phyloP scores from a whole-genome alignment of 2,888 invertebrate genomes.

The Bombylius discolor region DNA sequence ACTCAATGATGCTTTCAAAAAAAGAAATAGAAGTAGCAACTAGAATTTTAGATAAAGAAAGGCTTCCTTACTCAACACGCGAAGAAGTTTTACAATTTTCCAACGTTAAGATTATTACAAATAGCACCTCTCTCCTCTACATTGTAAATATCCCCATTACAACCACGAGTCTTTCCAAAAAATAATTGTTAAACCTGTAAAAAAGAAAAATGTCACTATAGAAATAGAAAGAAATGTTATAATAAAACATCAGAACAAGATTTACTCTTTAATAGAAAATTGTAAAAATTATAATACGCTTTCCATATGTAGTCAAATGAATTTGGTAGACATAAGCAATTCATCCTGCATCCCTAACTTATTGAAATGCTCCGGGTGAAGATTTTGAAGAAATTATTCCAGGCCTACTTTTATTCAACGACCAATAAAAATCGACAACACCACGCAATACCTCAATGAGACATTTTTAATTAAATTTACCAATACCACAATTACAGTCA shows the following conservation, averaged over 20 bases:
- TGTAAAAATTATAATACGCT: constrained; percentile 11
- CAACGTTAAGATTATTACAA: constrained; percentile 14
- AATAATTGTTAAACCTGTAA: constrained; percentile 10
- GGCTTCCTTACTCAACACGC: constrained; percentile 12
- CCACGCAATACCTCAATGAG: no score
- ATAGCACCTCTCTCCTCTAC: constrained; percentile 11
- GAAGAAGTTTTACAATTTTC: constrained; percentile 16
- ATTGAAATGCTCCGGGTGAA: constrained; percentile 9
- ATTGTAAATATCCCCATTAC: constrained; percentile 14
- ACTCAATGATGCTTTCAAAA: no score
- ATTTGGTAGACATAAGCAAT: constrained; percentile 10
- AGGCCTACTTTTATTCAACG: constrained; percentile 11
- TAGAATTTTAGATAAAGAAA: constrained; percentile 11
- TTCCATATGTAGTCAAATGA: constrained; percentile 8
- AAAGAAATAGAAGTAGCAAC: no score
- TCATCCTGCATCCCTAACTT: constrained; percentile 10
- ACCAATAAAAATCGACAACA: no score
- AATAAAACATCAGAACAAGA: constrained; percentile 9
- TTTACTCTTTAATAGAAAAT: constrained; percentile 8
- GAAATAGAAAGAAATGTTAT: constrained; percentile 9
- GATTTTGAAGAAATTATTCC: constrained; percentile 11
- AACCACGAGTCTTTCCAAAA: constrained; percentile 10
- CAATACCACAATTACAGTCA: no score
- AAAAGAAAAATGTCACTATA: constrained; percentile 6
- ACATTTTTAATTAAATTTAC: no score